Evolutionary conservation across 1,140 invertebrate genomes (phyloP).

Genomic region (Brevipalpus yothersi): DNA sequence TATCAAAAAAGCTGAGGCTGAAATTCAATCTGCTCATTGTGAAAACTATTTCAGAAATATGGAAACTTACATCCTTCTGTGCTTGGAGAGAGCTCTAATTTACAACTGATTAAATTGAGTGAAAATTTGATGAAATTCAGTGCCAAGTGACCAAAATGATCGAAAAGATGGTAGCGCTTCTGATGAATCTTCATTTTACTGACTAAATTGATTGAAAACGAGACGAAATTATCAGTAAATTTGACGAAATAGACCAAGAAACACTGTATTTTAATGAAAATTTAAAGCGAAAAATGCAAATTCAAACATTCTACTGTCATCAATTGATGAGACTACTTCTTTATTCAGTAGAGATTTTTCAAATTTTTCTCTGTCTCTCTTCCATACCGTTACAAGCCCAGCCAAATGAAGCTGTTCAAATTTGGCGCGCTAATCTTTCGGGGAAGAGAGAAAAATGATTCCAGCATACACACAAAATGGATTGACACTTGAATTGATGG

Average conservation of each 20-base stretch:
- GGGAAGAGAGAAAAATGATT: too few species aligned
- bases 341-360: too few species aligned
- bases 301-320: too few species aligned
- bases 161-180: not conserved
- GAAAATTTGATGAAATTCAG: not conserved
- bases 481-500: too few species aligned
- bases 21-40: not conserved
- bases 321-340: too few species aligned
- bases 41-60: not conserved
- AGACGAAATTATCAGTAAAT: not conserved
- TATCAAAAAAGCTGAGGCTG: not conserved
- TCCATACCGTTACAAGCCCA: too few species aligned
- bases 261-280: not conserved
- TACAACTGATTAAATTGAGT: not conserved
- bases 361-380: too few species aligned
- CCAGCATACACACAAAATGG: too few species aligned
- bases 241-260: not conserved
- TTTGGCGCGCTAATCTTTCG: too few species aligned
- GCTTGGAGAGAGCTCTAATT: not conserved
- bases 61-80: not conserved
- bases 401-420: too few species aligned
- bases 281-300: not conserved
- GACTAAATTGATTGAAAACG: not conserved
- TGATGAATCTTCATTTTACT: not conserved
- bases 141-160: not conserved